Evolutionary conservation across 2,797 vertebrate genomes (phyloP).

Genomic region (Silurus lanzhouensis): DNA sequence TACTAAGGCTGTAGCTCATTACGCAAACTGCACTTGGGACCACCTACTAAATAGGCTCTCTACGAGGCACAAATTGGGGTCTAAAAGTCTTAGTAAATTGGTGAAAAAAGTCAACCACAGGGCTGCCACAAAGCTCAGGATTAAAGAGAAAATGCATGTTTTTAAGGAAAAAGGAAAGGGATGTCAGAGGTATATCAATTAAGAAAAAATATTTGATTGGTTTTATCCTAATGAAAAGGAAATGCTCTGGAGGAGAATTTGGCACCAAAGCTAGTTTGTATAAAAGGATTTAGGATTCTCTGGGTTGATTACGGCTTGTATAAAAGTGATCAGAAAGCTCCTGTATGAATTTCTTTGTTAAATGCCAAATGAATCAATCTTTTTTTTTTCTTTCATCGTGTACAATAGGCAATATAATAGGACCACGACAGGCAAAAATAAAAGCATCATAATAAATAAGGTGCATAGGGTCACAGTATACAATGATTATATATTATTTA

Average conservation of each 20-base stretch:
- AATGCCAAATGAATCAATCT: background rate
- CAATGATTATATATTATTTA: background rate
- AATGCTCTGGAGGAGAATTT: background rate
- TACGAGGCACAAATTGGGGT: slow-evolving; percentile 20
- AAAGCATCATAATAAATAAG: background rate
- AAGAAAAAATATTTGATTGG: background rate
- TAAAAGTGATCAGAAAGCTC: background rate
- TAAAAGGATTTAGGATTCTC: background rate
- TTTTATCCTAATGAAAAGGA: background rate
- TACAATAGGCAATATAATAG: background rate
- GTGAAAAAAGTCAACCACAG: slow-evolving; percentile 11
- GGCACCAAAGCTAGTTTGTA: background rate
- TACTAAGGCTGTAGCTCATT: slow-evolving; percentile 23
- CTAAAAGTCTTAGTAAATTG: slow-evolving; percentile 12
- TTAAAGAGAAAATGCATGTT: background rate
- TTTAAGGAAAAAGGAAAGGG: background rate
- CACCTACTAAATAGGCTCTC: slow-evolving; percentile 13
- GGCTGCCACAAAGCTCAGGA: background rate
- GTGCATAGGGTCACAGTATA: background rate
- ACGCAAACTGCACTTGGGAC: slow-evolving; percentile 21
- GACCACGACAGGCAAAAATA: background rate
- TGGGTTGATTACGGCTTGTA: background rate
- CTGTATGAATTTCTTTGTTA: background rate
- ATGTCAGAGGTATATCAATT: background rate
- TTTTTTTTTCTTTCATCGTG: background rate